Percentiles rank a stretch among this genome's conserved stretches.
Evolutionary conservation across 2,797 vertebrate genomes (phyloP).

Genomic region (Phalloptychus januarius): DNA sequence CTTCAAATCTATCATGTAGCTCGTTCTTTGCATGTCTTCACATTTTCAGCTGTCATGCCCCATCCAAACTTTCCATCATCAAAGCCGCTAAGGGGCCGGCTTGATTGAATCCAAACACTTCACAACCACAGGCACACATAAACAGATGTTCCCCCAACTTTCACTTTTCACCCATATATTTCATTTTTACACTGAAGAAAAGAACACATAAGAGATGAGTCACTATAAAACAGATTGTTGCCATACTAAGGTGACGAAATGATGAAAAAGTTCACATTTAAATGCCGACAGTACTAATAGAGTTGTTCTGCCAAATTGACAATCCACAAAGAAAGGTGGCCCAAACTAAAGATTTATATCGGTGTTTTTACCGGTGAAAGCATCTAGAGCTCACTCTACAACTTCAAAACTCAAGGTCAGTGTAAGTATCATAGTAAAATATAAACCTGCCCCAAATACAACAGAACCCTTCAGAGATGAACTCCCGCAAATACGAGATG

Average conservation of each 20-base stretch:
- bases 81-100: too few relatives aligned
- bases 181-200: neutral
- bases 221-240: too few relatives aligned
- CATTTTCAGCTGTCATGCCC: too few relatives aligned
- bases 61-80: too few relatives aligned
- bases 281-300: too few relatives aligned
- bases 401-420: neutral
- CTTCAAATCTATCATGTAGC: neutral
- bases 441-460: neutral
- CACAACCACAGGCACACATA: neutral
- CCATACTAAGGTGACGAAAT: too few relatives aligned
- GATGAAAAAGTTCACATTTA: too few relatives aligned
- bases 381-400: neutral
- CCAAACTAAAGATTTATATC: neutral
- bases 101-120: neutral
- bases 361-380: neutral
- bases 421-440: neutral
- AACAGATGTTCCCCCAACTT: neutral
- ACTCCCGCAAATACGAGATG: too few relatives aligned
- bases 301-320: neutral
- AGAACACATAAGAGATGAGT: too few relatives aligned
- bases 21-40: neutral
- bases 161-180: neutral
- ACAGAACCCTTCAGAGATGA: neutral
- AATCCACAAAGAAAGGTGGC: neutral